A percentile compares a stretch with the other conserved stretches of the same genome.
Conservation (phyloP, 2,797 vertebrate genomes). For the Synanceia verrucosa region DNA sequence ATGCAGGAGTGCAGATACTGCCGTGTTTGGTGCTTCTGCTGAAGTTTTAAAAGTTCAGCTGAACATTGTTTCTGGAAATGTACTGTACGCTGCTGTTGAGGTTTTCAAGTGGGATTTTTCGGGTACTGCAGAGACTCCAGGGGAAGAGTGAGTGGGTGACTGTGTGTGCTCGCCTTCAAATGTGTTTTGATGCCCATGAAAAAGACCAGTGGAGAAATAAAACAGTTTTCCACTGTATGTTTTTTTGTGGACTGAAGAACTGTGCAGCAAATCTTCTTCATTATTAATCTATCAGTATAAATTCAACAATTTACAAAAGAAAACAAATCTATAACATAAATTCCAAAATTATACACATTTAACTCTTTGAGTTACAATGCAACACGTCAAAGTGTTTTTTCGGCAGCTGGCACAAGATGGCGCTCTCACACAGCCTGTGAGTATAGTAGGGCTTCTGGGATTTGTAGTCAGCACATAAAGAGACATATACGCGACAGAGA, state of each 20-base stretch:
- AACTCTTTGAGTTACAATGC: not conserved
- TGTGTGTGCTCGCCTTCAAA: not conserved
- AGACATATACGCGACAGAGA: no score
- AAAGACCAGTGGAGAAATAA: not conserved
- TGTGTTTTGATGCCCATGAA: not conserved
- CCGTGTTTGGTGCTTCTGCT: not conserved
- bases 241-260: not conserved
- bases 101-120: conserved; percentile 6
- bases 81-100: not conserved
- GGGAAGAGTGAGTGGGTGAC: not conserved
- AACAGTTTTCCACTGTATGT: not conserved
- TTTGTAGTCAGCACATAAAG: no score
- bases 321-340: not conserved
- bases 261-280: not conserved
- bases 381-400: no score
- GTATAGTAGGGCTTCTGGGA: no score
- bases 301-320: not conserved
- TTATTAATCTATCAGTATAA: not conserved
- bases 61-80: not conserved
- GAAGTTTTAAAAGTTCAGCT: not conserved
- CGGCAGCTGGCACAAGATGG: not conserved
- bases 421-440: no score
- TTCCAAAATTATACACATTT: not conserved
- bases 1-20: not conserved
- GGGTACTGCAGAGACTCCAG: not conserved